Evolutionary conservation across 1,140 invertebrate species (phyloP).

Genomic region (Zophobas atratus): DNA sequence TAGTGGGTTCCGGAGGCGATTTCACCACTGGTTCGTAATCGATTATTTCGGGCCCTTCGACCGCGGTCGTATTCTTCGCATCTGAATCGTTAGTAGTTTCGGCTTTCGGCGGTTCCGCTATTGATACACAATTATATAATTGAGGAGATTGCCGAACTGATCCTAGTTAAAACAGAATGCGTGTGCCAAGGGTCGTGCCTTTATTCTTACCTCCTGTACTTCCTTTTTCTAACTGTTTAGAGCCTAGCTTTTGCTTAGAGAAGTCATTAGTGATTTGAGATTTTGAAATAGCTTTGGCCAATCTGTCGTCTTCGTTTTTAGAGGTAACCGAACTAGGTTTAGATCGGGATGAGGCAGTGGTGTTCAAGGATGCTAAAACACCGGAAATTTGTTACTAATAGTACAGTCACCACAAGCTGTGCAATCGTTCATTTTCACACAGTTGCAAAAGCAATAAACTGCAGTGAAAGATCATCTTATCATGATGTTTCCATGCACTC

Average conservation of each 20-base stretch:
- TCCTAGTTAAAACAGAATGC: slow-evolving; percentile 47
- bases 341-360: slow-evolving; percentile 68
- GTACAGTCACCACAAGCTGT: slow-evolving; percentile 52
- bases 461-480: slow-evolving; percentile 25
- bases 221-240: slow-evolving; percentile 63
- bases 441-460: slow-evolving; percentile 39
- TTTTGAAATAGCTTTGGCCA: slow-evolving; percentile 67
- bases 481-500: slow-evolving; percentile 5
- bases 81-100: slow-evolving; percentile 49
- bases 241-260: slow-evolving; percentile 61
- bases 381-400: slow-evolving; percentile 63
- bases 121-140: slow-evolving; percentile 31
- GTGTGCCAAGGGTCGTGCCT: slow-evolving; percentile 67
- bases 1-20: slow-evolving; percentile 90
- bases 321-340: slow-evolving; percentile 67
- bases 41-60: slow-evolving; percentile 67
- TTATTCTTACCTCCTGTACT: slow-evolving; percentile 64
- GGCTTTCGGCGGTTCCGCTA: slow-evolving; percentile 59
- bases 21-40: slow-evolving; percentile 84
- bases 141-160: not conserved
- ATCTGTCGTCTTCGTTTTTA: slow-evolving; percentile 67
- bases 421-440: slow-evolving; percentile 48
- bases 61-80: slow-evolving; percentile 41
- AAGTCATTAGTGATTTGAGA: slow-evolving; percentile 60
- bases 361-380: slow-evolving; percentile 69